These are phyloP conservation scores for Drosophila borealis DNA, from an alignment of 2,888 invertebrate species.

Conservation along the genomic window DNA sequence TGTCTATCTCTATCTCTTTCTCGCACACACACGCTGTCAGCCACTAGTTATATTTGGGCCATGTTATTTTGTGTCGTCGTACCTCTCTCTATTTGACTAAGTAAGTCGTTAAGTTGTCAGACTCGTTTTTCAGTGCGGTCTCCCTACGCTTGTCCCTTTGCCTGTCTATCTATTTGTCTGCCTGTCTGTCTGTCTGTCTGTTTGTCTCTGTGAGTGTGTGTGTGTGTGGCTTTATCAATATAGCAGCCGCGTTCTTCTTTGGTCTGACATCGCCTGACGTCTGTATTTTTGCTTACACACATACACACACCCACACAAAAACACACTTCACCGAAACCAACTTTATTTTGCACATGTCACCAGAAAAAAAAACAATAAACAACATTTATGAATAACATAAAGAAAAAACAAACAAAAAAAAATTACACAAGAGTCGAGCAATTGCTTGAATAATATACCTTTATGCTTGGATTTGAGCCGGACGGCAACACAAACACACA, in stretches of 20 bases:
- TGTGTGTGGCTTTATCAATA: conserved; percentile 72
- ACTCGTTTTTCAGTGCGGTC: conserved; percentile 65
- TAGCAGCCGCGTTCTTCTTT: conserved; percentile 48
- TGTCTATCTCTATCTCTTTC: too few species aligned
- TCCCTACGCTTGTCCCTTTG: conserved; percentile 16
- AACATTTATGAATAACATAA: conserved; percentile 3
- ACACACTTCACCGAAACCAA: conserved; percentile 45
- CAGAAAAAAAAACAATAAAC: conserved; percentile 20
- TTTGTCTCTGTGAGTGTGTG: conserved; percentile 16
- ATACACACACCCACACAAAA: too few species aligned
- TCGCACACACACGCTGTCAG: conserved; percentile 9
- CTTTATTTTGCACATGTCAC: conserved; percentile 44
- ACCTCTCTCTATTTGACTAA: conserved; percentile 70
- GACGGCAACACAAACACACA: conserved; percentile 16
- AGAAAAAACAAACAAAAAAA: conserved; percentile 14
- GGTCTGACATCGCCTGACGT: conserved; percentile 49
- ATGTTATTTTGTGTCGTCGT: conserved; percentile 59
- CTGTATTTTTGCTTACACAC: conserved; percentile 20
- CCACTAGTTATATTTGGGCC: conserved; percentile 51
- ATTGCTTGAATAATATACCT: conserved; percentile 40
- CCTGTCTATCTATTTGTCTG: conserved; percentile 4
- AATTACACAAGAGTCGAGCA: conserved; percentile 7
- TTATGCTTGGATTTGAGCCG: conserved; percentile 21
- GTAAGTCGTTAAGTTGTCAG: conserved; percentile 79
- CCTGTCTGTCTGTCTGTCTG: conserved; percentile 12